Percentiles rank a stretch among this genome's conserved stretches.
These are phyloP conservation scores for Neogale vison DNA, from an alignment of 2,113 vertebrate species.

Conservation along the genomic window DNA sequence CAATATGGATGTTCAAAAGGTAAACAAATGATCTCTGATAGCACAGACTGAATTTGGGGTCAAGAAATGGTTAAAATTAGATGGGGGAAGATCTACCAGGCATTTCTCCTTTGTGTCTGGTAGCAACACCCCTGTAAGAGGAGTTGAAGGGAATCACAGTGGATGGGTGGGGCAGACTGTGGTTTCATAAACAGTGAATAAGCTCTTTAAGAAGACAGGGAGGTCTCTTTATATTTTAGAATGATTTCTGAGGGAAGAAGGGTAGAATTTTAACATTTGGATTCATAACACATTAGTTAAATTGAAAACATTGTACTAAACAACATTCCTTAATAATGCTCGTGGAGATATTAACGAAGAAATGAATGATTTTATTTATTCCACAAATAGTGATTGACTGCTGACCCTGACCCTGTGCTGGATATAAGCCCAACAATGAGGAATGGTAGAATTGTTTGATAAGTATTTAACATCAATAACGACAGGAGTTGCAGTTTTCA, in stretches of 20 bases:
- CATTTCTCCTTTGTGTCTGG: neutral
- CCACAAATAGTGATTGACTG: neutral
- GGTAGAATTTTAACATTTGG: neutral
- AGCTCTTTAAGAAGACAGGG: constrained; percentile 5
- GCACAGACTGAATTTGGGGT: neutral
- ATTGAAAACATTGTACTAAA: neutral
- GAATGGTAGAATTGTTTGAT: neutral
- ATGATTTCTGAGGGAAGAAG: constrained; percentile 5
- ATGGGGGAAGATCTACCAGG: neutral
- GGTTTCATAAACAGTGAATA: constrained; percentile 7
- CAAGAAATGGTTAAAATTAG: neutral
- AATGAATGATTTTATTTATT: neutral
- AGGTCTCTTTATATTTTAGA: neutral
- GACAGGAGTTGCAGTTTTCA: neutral
- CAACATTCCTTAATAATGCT: neutral
- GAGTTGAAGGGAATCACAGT: neutral
- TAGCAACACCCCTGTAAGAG: neutral
- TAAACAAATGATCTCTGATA: neutral
- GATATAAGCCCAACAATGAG: neutral
- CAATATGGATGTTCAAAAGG: constrained; percentile 1
- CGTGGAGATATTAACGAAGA: neutral
- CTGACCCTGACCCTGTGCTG: neutral
- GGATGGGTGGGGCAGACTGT: neutral
- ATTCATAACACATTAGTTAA: neutral
- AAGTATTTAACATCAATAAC: constrained; percentile 7